These are phyloP conservation scores for Cyclophora punctaria DNA, from an alignment of 2,888 invertebrate genomes.

Conservation along the genomic window DNA sequence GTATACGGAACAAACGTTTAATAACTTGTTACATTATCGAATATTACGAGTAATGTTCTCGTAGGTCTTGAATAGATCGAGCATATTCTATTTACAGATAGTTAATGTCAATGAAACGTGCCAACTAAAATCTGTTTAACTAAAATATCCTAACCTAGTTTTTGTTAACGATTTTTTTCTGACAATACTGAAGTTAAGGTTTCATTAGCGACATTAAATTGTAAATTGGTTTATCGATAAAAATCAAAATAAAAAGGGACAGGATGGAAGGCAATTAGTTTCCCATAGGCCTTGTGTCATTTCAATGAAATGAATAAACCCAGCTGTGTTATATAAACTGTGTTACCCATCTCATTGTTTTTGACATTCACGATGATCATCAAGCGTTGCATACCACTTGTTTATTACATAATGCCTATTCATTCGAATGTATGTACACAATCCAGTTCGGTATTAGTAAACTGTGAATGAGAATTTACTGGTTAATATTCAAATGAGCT, in stretches of 20 bases:
- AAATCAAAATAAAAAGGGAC: constrained; percentile 9
- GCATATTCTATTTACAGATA: constrained; percentile 50
- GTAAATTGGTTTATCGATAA: too few relatives aligned
- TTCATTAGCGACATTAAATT: constrained; percentile 2
- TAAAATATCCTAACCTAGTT: constrained; percentile 42
- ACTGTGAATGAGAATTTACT: constrained; percentile 2
- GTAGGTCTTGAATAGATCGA: constrained; percentile 32
- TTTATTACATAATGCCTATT: constrained; percentile 2
- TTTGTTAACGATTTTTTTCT: constrained; percentile 6
- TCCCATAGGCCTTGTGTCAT: constrained; percentile 14
- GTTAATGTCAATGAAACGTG: constrained; percentile 54
- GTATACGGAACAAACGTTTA: not conserved
- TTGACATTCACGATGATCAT: constrained; percentile 11
- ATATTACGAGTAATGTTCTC: constrained; percentile 9
- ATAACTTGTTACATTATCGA: constrained; percentile 1
- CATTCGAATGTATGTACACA: constrained; percentile 1
- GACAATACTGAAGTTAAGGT: constrained; percentile 2
- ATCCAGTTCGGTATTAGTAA: constrained; percentile 5
- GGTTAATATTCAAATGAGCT: constrained; percentile 2
- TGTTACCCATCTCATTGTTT: constrained; percentile 7
- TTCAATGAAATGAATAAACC: constrained; percentile 13
- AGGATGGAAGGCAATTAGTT: constrained; percentile 13
- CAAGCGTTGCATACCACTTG: constrained; percentile 13
- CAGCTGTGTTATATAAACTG: constrained; percentile 5
- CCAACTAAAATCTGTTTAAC: constrained; percentile 50